These are phyloP conservation scores for Drosophila rubida DNA, from an alignment of 2,888 invertebrate species.

Conservation along the genomic window DNA sequence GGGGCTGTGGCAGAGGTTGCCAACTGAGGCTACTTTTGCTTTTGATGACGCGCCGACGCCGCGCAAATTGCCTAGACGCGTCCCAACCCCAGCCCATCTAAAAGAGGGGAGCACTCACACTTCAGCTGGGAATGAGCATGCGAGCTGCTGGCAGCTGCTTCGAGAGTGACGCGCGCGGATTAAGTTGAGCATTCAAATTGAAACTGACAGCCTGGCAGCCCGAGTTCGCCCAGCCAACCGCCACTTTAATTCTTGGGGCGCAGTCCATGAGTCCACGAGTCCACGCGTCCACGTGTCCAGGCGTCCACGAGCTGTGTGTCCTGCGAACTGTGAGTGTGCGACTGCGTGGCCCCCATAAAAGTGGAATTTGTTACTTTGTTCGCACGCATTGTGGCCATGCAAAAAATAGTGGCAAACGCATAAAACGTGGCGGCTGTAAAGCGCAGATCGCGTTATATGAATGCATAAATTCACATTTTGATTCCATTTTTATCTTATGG, in stretches of 20 bases:
- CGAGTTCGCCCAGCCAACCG: slow-evolving; percentile 24
- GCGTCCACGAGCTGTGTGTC: slow-evolving; percentile 12
- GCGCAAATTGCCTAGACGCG: slow-evolving; percentile 70
- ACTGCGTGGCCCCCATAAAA: slow-evolving; percentile 38
- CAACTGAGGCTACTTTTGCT: slow-evolving; percentile 53
- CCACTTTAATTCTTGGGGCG: slow-evolving; percentile 40
- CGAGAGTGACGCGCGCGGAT: slow-evolving; percentile 69
- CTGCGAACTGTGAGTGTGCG: slow-evolving; percentile 9
- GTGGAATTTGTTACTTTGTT: slow-evolving; percentile 72
- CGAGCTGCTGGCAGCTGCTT: slow-evolving; percentile 27
- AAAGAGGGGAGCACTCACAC: slow-evolving; percentile 26
- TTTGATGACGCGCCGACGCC: slow-evolving; percentile 72
- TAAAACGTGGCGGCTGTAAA: slow-evolving; percentile 55
- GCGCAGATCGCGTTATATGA: slow-evolving; percentile 55
- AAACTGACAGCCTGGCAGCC: slow-evolving; percentile 68
- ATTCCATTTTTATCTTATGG: slow-evolving; percentile 39
- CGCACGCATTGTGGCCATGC: slow-evolving; percentile 56
- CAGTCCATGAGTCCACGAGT: background rate
- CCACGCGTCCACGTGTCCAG: too few species aligned
- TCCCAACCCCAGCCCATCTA: background rate
- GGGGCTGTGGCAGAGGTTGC: slow-evolving; percentile 1
- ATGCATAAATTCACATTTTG: slow-evolving; percentile 55
- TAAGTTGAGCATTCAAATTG: slow-evolving; percentile 80
- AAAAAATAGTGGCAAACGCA: slow-evolving; percentile 70
- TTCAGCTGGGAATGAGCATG: slow-evolving; percentile 9